phyloP scores from a whole-genome alignment of 2,113 vertebrate species.

The Camarhynchus parvulus region DNA sequence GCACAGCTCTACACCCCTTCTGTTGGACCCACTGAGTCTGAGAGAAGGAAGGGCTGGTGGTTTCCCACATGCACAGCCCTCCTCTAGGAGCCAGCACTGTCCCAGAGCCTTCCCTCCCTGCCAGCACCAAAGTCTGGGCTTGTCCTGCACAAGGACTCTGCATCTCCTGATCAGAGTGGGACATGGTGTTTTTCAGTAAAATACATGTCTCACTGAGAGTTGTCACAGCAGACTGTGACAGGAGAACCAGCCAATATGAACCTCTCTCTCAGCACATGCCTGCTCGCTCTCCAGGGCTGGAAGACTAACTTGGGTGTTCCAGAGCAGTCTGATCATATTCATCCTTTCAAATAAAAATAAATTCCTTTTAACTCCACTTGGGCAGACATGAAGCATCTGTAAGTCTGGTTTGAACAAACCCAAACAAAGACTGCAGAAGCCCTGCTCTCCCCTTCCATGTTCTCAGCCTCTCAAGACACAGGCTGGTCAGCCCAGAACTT shows the following conservation, averaged over 20 bases:
- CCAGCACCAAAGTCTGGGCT: not conserved
- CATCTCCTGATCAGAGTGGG: fast-evolving
- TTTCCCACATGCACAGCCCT: not conserved
- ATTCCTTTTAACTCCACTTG: not conserved
- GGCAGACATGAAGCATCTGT: not conserved
- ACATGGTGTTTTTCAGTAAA: not conserved
- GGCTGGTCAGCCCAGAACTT: not conserved
- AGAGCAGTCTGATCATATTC: not conserved
- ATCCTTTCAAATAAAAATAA: not conserved
- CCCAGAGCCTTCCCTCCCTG: not conserved
- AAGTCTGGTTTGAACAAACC: not conserved
- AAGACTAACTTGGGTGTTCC: not conserved
- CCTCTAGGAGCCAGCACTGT: not conserved
- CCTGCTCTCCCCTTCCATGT: not conserved
- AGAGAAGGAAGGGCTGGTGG: not conserved
- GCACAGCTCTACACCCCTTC: not conserved
- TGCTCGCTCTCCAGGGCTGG: not conserved
- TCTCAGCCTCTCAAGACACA: not conserved
- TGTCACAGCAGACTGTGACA: not conserved
- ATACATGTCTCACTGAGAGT: not conserved
- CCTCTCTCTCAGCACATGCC: not conserved
- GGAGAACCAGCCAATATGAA: not conserved
- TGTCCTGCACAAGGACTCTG: not conserved
- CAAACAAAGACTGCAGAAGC: not conserved
- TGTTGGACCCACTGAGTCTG: not conserved